A percentile compares a stretch with the other conserved stretches of the same genome.
Conservation (phyloP, 2,113 vertebrate species). For the Coryphaenoides rupestris region DNA sequence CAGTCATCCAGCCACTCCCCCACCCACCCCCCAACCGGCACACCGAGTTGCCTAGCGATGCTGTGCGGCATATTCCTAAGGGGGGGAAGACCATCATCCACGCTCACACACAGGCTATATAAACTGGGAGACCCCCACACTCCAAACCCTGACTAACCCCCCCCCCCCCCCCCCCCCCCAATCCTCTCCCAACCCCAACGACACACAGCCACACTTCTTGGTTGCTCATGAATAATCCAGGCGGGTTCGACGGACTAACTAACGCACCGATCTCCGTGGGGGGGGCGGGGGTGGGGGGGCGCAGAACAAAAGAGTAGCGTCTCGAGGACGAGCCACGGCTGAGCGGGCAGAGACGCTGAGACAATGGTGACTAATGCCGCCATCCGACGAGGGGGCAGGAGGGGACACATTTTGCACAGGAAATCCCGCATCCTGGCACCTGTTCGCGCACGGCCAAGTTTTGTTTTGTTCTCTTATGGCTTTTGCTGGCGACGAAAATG, state of each 20-base stretch:
- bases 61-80: conserved; percentile 54
- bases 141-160: conserved; percentile 16
- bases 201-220: conserved; percentile 71
- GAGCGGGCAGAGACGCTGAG: conserved; percentile 57
- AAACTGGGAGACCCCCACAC: conserved; percentile 32
- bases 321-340: conserved; percentile 63
- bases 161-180: conserved; percentile 29
- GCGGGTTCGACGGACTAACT: conserved; percentile 61
- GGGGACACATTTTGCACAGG: no score
- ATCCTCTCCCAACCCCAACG: conserved; percentile 50
- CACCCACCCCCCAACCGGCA: conserved; percentile 14
- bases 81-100: conserved; percentile 47
- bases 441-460: no score
- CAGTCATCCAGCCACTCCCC: conserved; percentile 24
- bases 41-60: conserved; percentile 10
- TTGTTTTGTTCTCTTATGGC: no score
- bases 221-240: conserved; percentile 77
- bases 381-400: conserved; percentile 41
- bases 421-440: no score
- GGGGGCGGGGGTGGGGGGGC: conserved; percentile 66
- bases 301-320: conserved; percentile 70
- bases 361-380: conserved; percentile 69
- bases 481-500: background rate
- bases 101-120: conserved; percentile 39
- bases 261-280: conserved; percentile 64